These are phyloP conservation scores for Fringilla coelebs DNA, from an alignment of 2,797 vertebrate species.

Conservation along the genomic window DNA sequence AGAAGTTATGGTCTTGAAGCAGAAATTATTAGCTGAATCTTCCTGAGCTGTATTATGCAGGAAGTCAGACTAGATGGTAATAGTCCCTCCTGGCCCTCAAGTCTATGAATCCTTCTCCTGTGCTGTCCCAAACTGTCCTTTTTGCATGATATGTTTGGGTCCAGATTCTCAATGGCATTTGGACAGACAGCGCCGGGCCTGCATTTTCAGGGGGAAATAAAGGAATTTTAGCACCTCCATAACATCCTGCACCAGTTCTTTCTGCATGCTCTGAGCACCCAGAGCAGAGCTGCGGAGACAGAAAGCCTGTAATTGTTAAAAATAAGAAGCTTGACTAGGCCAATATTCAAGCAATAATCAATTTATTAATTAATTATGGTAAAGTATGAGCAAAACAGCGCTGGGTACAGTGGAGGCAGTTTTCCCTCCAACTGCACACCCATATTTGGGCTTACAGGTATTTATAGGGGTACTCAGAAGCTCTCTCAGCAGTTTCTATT, in stretches of 20 bases:
- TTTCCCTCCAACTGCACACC: too few species aligned
- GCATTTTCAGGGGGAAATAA: background rate
- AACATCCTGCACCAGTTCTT: background rate
- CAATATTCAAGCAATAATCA: too few species aligned
- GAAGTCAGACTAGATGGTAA: background rate
- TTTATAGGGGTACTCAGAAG: too few species aligned
- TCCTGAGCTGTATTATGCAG: background rate
- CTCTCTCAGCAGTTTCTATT: too few species aligned
- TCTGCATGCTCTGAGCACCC: background rate
- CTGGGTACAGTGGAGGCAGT: too few species aligned
- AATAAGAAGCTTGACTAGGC: too few species aligned
- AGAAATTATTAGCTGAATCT: conserved; percentile 28
- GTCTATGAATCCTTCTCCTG: background rate
- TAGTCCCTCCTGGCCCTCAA: background rate
- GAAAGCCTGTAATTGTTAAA: too few species aligned
- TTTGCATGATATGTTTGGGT: background rate
- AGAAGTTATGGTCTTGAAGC: conserved; percentile 18
- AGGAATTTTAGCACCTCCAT: background rate
- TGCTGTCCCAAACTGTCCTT: background rate
- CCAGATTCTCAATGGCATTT: background rate
- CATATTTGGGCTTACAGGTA: too few species aligned
- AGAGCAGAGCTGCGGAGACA: background rate
- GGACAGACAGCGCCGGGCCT: fast-evolving
- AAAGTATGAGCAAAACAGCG: too few species aligned
- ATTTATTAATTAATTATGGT: too few species aligned